phyloP scores from a whole-genome alignment of 2,797 vertebrate genomes.

The Lagocephalus sceleratus region DNA sequence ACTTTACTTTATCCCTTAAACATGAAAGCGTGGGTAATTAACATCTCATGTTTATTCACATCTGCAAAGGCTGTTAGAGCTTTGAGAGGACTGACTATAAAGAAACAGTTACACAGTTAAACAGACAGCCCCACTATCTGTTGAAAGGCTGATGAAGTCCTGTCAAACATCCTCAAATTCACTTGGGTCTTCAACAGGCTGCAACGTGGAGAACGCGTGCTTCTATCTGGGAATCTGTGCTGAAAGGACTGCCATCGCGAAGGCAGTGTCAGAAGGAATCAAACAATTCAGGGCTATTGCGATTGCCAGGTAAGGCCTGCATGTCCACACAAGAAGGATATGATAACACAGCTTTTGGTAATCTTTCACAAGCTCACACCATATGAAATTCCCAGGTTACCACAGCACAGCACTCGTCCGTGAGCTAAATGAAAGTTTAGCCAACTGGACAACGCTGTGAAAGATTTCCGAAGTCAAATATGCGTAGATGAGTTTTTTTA shows the following conservation, averaged over 20 bases:
- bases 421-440: too few relatives aligned
- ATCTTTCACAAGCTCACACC: background rate
- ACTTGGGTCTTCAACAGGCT: constrained; percentile 72
- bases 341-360: background rate
- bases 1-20: too few relatives aligned
- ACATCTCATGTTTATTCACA: too few relatives aligned
- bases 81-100: too few relatives aligned
- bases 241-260: constrained; percentile 83
- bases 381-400: background rate
- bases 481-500: too few relatives aligned
- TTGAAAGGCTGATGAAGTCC: background rate
- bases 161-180: background rate
- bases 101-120: background rate
- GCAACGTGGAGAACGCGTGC: constrained; percentile 90
- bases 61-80: too few relatives aligned
- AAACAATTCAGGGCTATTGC: constrained; percentile 86
- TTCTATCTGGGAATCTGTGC: constrained; percentile 85
- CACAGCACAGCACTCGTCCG: background rate
- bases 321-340: background rate
- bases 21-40: too few relatives aligned
- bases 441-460: too few relatives aligned
- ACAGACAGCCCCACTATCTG: background rate
- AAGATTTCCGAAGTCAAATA: too few relatives aligned
- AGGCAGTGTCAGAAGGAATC: constrained; percentile 86
- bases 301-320: constrained; percentile 77